These are phyloP conservation scores for Drosophila lacicola DNA, from an alignment of 2,888 invertebrate species.

Conservation along the genomic window DNA sequence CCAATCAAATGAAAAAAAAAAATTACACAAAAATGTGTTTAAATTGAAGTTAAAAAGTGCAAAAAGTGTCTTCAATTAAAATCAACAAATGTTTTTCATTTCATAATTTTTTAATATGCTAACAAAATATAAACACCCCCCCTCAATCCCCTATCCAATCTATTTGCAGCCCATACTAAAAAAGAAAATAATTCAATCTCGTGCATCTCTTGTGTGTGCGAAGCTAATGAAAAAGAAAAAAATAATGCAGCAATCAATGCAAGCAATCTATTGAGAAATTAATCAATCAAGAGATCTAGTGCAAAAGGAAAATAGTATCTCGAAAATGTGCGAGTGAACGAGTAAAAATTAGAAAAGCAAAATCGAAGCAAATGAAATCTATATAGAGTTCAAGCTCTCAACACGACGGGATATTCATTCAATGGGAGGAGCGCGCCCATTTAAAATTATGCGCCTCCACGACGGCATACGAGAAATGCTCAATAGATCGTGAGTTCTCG, in stretches of 20 bases:
- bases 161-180: slow-evolving; percentile 55
- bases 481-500: slow-evolving; percentile 83
- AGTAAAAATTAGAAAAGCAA: slow-evolving; percentile 9
- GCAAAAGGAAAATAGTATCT: slow-evolving; percentile 46
- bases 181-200: slow-evolving; percentile 41
- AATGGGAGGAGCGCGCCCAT: slow-evolving; percentile 84
- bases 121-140: slow-evolving; percentile 1
- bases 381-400: slow-evolving; percentile 18
- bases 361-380: slow-evolving; percentile 2
- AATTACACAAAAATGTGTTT: slow-evolving; percentile 12
- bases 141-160: slow-evolving; percentile 24
- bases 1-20: slow-evolving; percentile 15
- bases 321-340: slow-evolving; percentile 61
- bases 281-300: slow-evolving; percentile 49
- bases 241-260: slow-evolving; percentile 32
- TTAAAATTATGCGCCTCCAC: slow-evolving; percentile 85
- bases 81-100: slow-evolving; percentile 3
- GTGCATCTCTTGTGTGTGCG: slow-evolving; percentile 28
- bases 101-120: slow-evolving; percentile 12
- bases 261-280: slow-evolving; percentile 27
- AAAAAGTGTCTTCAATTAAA: slow-evolving; percentile 10
- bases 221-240: slow-evolving; percentile 15
- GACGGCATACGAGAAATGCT: slow-evolving; percentile 91
- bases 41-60: slow-evolving; percentile 31
- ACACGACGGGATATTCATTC: slow-evolving; percentile 55